phyloP scores from a whole-genome alignment of 2,797 vertebrate species.

The Ispidina lecontei region DNA sequence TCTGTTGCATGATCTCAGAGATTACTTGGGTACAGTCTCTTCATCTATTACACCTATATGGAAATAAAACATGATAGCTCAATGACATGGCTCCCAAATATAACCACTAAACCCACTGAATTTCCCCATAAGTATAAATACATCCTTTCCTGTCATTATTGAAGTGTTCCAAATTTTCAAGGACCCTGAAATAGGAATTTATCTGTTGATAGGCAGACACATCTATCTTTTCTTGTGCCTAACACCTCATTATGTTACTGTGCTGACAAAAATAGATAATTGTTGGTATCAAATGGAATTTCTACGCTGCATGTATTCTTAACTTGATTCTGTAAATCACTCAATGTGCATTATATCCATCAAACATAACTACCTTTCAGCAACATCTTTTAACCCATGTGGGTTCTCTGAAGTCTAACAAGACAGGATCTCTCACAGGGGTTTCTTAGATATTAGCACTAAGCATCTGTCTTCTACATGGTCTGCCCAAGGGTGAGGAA shows the following conservation, averaged over 20 bases:
- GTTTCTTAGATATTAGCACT: neutral
- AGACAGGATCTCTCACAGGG: neutral
- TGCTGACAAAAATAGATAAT: neutral
- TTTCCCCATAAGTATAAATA: neutral
- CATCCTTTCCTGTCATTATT: neutral
- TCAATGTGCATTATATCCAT: neutral
- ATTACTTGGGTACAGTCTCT: neutral
- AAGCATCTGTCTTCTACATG: neutral
- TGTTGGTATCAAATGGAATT: neutral
- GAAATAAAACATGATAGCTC: neutral
- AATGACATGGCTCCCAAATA: neutral
- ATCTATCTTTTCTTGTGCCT: neutral
- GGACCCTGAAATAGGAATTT: neutral
- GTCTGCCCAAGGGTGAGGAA: neutral
- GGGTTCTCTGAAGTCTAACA: neutral
- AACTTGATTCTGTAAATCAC: neutral
- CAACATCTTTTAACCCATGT: neutral
- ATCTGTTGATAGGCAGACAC: neutral
- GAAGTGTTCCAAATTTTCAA: neutral
- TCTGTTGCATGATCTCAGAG: neutral
- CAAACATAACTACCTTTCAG: neutral
- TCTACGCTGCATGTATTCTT: neutral
- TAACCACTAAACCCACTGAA: neutral
- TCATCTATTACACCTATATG: neutral
- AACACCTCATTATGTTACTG: neutral